phyloP scores from a whole-genome alignment of 2,888 invertebrate genomes.

The Subacronicta megacephala region DNA sequence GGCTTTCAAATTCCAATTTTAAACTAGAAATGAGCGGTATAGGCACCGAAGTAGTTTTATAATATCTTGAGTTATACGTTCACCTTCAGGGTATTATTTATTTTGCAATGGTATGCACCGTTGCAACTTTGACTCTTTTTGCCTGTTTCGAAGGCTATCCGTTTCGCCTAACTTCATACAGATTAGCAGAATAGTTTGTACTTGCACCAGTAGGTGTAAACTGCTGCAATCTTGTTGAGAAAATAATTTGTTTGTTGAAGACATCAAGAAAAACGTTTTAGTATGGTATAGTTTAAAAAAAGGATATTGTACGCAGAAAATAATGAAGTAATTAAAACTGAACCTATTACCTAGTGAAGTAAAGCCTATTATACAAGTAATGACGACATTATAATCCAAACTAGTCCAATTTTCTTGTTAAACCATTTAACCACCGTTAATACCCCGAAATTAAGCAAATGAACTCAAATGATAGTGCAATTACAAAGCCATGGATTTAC shows the following conservation, averaged over 20 bases:
- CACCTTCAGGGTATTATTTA: slow-evolving; percentile 49
- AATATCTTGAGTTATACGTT: slow-evolving; percentile 65
- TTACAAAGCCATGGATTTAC: slow-evolving; percentile 66
- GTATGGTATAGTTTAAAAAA: too few relatives aligned
- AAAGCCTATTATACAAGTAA: not conserved
- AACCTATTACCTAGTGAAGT: too few relatives aligned
- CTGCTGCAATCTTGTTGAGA: not conserved
- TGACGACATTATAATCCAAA: not conserved
- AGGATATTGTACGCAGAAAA: too few relatives aligned
- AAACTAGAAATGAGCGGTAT: slow-evolving; percentile 76
- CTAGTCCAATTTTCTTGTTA: not conserved
- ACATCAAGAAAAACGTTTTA: too few relatives aligned
- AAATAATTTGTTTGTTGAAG: not conserved
- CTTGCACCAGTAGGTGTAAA: slow-evolving; percentile 9
- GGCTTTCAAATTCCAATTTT: slow-evolving; percentile 80
- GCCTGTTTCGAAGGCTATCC: not conserved
- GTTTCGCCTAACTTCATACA: not conserved
- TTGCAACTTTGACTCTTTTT: not conserved
- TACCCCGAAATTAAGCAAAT: slow-evolving; percentile 61
- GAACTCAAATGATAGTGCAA: slow-evolving; percentile 57
- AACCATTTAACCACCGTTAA: too few relatives aligned
- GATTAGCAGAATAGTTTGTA: slow-evolving; percentile 7
- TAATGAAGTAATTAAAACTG: too few relatives aligned
- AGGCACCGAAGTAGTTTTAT: slow-evolving; percentile 71
- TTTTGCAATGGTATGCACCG: slow-evolving; percentile 31